phyloP scores from a whole-genome alignment of 2,113 vertebrate species.

The Siniperca knerii region DNA sequence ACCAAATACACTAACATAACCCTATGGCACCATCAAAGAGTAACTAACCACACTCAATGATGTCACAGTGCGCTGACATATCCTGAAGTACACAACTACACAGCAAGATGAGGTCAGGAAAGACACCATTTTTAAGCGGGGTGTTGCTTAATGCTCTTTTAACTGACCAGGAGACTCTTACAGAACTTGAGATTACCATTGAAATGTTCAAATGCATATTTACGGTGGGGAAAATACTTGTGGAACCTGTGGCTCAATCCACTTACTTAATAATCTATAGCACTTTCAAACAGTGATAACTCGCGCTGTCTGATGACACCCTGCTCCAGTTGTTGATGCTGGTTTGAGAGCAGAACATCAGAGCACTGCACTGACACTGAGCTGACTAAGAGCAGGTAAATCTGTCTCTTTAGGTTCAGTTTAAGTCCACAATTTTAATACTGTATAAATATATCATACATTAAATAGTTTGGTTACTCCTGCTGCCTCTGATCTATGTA shows the following conservation, averaged over 20 bases:
- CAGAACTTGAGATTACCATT: neutral
- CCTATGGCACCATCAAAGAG: no score
- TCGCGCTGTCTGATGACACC: constrained; percentile 16
- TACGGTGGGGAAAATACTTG: constrained; percentile 8
- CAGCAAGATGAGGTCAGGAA: neutral
- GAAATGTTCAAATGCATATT: neutral
- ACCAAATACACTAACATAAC: no score
- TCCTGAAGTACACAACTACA: neutral
- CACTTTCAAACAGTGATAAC: constrained; percentile 12
- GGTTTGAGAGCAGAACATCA: constrained; percentile 38
- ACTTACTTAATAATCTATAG: constrained; percentile 3
- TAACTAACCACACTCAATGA: neutral
- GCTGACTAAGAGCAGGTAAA: constrained; percentile 1
- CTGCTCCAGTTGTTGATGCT: constrained; percentile 13
- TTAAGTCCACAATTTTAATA: constrained; percentile 8
- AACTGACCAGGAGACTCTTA: neutral
- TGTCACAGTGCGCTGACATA: neutral
- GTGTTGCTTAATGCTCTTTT: neutral
- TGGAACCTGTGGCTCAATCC: neutral
- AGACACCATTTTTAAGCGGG: no score
- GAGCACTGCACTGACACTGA: constrained; percentile 1
- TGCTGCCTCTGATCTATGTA: neutral
- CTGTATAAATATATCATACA: constrained; percentile 7
- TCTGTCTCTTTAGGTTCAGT: neutral
- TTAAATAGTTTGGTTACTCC: neutral